Evolutionary conservation across 2,113 vertebrate species (phyloP).

Genomic region (Megaleporinus macrocephalus): DNA sequence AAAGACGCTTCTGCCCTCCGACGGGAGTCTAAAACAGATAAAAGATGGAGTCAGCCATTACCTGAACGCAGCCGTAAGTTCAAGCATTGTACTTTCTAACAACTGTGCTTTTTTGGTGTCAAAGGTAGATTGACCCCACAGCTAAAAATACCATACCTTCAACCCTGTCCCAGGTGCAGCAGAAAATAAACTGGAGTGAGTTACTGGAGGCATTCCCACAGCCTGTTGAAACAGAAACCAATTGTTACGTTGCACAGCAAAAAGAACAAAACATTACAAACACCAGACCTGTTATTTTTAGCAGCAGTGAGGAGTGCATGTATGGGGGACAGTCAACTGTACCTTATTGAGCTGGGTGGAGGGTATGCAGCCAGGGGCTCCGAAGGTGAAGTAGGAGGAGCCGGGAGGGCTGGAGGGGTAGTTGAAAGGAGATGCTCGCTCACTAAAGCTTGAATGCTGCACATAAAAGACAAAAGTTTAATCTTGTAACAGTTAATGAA

Average conservation of each 20-base stretch:
- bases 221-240: conserved; percentile 63
- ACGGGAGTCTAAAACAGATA: conserved; percentile 80
- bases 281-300: neutral
- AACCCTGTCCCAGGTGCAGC: conserved; percentile 75
- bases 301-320: neutral
- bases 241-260: conserved; percentile 3
- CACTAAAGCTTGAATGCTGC: conserved; percentile 67
- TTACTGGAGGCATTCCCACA: conserved; percentile 82
- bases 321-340: neutral
- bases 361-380: conserved; percentile 69
- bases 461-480: neutral
- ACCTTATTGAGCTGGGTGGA: conserved; percentile 86
- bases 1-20: conserved; percentile 88
- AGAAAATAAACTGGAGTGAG: conserved; percentile 72
- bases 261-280: neutral
- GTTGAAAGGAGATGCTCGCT: conserved; percentile 71
- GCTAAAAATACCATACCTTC: conserved; percentile 75
- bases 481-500: neutral
- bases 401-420: conserved; percentile 79
- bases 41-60: neutral
- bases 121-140: neutral
- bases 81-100: neutral
- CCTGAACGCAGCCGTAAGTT: neutral
- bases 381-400: conserved; percentile 83
- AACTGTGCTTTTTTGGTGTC: too few species aligned